Conservation (phyloP, 2,113 vertebrate genomes). For the Pygoscelis adeliae region DNA sequence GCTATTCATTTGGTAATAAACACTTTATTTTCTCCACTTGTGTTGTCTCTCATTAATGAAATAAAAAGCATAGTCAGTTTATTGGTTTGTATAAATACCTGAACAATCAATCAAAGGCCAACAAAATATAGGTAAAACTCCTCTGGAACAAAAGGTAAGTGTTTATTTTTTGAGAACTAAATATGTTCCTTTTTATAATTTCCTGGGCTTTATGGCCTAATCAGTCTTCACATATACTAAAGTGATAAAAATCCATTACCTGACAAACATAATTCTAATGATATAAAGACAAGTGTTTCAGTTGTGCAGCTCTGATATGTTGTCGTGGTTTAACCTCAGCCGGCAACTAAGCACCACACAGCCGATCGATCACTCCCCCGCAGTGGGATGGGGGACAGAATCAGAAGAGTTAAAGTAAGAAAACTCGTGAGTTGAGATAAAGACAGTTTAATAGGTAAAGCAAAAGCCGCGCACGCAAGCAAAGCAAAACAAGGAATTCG, state of each 20-base stretch:
- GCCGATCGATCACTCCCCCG: too few species aligned
- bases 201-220: neutral
- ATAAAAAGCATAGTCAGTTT: constrained; percentile 54
- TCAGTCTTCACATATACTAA: neutral
- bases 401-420: too few species aligned
- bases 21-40: constrained; percentile 56
- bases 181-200: neutral
- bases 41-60: constrained; percentile 58
- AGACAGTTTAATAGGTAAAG: too few species aligned
- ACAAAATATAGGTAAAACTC: neutral
- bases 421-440: too few species aligned
- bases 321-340: neutral
- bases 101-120: constrained; percentile 32
- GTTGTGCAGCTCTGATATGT: neutral
- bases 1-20: constrained; percentile 71
- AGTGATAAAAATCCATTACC: neutral
- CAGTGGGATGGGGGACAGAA: too few species aligned
- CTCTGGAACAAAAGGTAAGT: neutral
- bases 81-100: constrained; percentile 30
- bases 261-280: neutral
- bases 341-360: too few species aligned
- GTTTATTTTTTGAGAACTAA: neutral
- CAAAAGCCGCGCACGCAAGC: too few species aligned
- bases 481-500: too few species aligned
- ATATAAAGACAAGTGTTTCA: neutral